Conservation (phyloP, 2,888 invertebrate genomes). For the Oxytorus armatus region DNA sequence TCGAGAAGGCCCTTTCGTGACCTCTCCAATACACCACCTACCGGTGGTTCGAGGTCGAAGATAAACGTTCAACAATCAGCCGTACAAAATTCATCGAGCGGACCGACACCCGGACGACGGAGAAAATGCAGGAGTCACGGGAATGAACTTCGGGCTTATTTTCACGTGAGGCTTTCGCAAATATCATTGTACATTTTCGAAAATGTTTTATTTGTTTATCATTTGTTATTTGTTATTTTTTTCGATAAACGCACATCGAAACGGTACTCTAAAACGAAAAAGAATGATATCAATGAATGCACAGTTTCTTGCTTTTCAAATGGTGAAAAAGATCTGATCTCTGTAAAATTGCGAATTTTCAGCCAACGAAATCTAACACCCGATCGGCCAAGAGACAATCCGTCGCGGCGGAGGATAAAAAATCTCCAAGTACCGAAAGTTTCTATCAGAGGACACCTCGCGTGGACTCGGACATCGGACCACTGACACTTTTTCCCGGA, state of each 20-base stretch:
- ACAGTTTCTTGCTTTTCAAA: too few relatives aligned
- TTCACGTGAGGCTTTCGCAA: slow-evolving; percentile 76
- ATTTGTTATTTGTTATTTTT: not conserved
- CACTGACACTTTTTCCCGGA: slow-evolving; percentile 76
- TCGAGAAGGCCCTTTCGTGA: slow-evolving; percentile 81
- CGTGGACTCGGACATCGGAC: slow-evolving; percentile 82
- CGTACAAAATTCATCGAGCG: slow-evolving; percentile 65
- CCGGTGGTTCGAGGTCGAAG: slow-evolving; percentile 70
- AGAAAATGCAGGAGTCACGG: slow-evolving; percentile 82
- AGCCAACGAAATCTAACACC: slow-evolving; percentile 81
- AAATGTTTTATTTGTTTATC: not conserved
- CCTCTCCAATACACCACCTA: slow-evolving; percentile 82
- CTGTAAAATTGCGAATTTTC: slow-evolving; percentile 23
- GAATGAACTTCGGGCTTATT: slow-evolving; percentile 81
- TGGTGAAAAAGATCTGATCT: not conserved
- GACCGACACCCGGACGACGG: slow-evolving; percentile 75
- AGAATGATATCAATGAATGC: too few relatives aligned
- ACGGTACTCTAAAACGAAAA: too few relatives aligned
- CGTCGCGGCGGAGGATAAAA: slow-evolving; percentile 73
- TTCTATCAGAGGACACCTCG: slow-evolving; percentile 83
- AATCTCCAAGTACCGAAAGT: slow-evolving; percentile 77
- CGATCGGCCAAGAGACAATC: slow-evolving; percentile 81
- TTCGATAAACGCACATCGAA: too few relatives aligned
- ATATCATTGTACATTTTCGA: not conserved
- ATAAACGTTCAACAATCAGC: slow-evolving; percentile 65